These are phyloP conservation scores for Tinamus guttatus DNA, from an alignment of 2,113 vertebrate species.

Conservation along the genomic window DNA sequence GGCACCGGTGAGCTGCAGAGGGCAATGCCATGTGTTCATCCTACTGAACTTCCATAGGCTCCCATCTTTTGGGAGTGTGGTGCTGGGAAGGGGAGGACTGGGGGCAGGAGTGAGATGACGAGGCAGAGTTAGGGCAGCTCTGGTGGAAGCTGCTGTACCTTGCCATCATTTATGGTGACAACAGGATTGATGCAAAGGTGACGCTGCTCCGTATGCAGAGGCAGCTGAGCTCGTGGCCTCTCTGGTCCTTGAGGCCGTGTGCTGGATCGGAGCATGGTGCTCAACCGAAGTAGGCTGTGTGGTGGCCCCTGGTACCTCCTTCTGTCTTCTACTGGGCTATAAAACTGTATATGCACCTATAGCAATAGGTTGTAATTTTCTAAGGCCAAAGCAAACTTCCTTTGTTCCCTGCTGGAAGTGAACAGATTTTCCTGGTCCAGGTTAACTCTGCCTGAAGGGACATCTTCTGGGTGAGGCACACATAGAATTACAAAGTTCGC, in stretches of 20 bases:
- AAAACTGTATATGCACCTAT: neutral
- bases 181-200: neutral
- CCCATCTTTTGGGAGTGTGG: neutral
- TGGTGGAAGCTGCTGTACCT: neutral
- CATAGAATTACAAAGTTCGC: neutral
- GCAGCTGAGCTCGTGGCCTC: neutral
- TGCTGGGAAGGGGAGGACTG: neutral
- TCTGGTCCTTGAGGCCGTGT: too few species aligned
- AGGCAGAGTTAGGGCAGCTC: neutral
- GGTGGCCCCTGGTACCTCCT: neutral
- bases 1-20: neutral
- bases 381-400: neutral
- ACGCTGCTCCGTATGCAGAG: neutral
- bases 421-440: neutral
- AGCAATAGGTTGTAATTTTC: neutral
- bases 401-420: neutral
- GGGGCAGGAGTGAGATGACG: neutral
- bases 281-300: too few species aligned
- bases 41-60: rapidly evolving
- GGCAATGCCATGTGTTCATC: neutral
- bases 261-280: neutral
- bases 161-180: neutral
- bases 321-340: neutral
- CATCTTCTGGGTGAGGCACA: neutral
- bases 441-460: neutral